These are phyloP conservation scores for Drosophila tani DNA, from an alignment of 1,140 invertebrate genomes.

Conservation along the genomic window DNA sequence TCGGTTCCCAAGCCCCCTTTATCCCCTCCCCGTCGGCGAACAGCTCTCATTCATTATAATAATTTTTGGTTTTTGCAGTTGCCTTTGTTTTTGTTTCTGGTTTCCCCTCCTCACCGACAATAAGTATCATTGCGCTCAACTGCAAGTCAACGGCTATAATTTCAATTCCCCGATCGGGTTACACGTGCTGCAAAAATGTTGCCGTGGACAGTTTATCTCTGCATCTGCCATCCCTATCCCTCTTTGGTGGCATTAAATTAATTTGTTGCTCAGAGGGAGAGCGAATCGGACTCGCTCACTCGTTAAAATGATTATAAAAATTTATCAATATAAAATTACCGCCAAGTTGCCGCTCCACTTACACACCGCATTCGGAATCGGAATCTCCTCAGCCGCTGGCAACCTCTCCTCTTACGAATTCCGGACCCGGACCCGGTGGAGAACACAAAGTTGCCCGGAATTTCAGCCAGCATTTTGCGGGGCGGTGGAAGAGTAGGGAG, in stretches of 20 bases:
- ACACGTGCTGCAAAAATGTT: conserved; percentile 76
- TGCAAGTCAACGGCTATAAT: conserved; percentile 78
- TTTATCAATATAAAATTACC: conserved; percentile 82
- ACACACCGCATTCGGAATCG: conserved; percentile 53
- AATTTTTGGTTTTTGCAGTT: conserved; percentile 53
- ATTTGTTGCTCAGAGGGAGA: conserved; percentile 64
- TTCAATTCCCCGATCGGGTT: conserved; percentile 76
- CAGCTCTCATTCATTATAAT: conserved; percentile 76
- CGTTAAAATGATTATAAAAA: conserved; percentile 84
- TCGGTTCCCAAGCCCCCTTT: conserved; percentile 57
- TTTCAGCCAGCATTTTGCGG: conserved; percentile 11
- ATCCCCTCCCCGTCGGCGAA: conserved; percentile 20
- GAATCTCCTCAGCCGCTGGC: conserved; percentile 56
- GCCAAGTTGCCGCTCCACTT: conserved; percentile 55
- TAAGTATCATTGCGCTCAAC: conserved; percentile 78
- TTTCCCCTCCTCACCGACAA: conserved; percentile 39
- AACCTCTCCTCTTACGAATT: conserved; percentile 28
- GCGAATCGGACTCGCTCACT: conserved; percentile 57
- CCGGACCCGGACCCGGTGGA: conserved; percentile 15
- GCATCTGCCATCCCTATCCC: conserved; percentile 35
- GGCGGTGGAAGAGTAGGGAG: background rate
- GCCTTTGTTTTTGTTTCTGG: conserved; percentile 52
- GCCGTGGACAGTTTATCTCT: conserved; percentile 27
- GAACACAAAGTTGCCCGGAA: conserved; percentile 44
- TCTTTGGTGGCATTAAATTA: conserved; percentile 76